Evolutionary conservation across 2,888 invertebrate genomes (phyloP).

Genomic region (Copidosoma aretas): DNA sequence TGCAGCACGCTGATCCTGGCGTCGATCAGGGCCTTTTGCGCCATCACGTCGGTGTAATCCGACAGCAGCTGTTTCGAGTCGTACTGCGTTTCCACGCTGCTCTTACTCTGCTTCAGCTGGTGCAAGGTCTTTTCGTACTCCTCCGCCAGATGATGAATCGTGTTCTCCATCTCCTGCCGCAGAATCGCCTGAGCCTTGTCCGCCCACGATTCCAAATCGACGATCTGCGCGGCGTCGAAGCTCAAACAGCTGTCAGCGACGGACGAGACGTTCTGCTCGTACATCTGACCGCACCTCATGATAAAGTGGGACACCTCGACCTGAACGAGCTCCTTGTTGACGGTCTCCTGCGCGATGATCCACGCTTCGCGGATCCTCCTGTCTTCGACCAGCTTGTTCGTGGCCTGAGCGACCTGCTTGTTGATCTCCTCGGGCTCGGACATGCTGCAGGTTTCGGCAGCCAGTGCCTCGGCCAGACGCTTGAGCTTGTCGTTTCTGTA

Average conservation of each 20-base stretch:
- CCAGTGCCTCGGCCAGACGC: slow-evolving; percentile 74
- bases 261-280: slow-evolving; percentile 64
- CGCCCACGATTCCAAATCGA: slow-evolving; percentile 77
- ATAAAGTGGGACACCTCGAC: slow-evolving; percentile 80
- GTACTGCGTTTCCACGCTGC: slow-evolving; percentile 46
- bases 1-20: slow-evolving; percentile 76
- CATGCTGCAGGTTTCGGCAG: slow-evolving; percentile 72
- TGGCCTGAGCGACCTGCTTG: slow-evolving; percentile 62
- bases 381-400: slow-evolving; percentile 66
- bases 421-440: slow-evolving; percentile 52
- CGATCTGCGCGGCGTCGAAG: slow-evolving; percentile 69
- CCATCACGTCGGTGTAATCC: slow-evolving; percentile 75
- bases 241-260: slow-evolving; percentile 64
- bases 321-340: slow-evolving; percentile 77
- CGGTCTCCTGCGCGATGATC: slow-evolving; percentile 77
- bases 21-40: slow-evolving; percentile 78
- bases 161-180: slow-evolving; percentile 75
- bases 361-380: slow-evolving; percentile 77
- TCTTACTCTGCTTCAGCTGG: slow-evolving; percentile 66
- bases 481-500: slow-evolving; percentile 75
- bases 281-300: slow-evolving; percentile 73
- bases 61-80: slow-evolving; percentile 66
- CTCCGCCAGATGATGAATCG: slow-evolving; percentile 72
- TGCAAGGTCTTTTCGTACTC: slow-evolving; percentile 72
- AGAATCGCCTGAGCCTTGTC: slow-evolving; percentile 76